Base-by-base conservation (phyloP, 1,140 invertebrate genomes). In the Psilanteris sp. region DNA sequence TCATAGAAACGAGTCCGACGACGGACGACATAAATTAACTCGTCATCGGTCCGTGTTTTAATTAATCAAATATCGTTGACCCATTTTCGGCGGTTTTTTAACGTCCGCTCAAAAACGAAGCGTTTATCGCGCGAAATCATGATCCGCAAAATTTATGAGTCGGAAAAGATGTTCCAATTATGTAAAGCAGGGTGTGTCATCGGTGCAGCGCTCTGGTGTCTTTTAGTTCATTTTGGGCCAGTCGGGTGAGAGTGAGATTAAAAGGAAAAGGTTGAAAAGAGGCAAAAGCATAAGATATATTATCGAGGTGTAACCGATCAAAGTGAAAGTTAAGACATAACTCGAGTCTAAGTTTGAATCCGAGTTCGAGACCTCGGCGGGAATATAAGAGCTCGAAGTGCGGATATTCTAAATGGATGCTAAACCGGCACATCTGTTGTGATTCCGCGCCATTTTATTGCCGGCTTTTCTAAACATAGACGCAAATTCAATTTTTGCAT, bases 251-350 rank as follows among this genome's bases (percentile, higher is more conserved):
- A 74, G 61, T 41, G 31, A 46, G 44, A 74, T 74, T 48, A 66
- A 59, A 74, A 67, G 62, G 55, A 74, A 74, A 74, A 74, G 50
- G 61, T 55, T 59, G 39, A 74, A 59, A 64, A 59, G 70, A 66
- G 36, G 70, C 62, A 74, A 67, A 74, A 57, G 70, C 54, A 61
- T 41, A 61, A 74, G 61, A 74, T 74, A 74, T 74, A 74, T 74
- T 67, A 54, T 74, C 55, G 62, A 67, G 71, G 61, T 66, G 62
- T 67, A 61, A 67, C 62, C 48, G 61, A 74, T 74, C 71, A 67
- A 66, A 74, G 82, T 81, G 81, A 84, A 82, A 83, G 81, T 79
- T 77, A 77, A 81, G 64, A 78, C 81, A 83, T 79, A 76, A 79
- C 67, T 81, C 41, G 66, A 39, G 48, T 67, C 54, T 67, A 67